Evolutionary conservation across 1,140 invertebrate genomes (phyloP).

Genomic region (Sweltsa coloradensis): DNA sequence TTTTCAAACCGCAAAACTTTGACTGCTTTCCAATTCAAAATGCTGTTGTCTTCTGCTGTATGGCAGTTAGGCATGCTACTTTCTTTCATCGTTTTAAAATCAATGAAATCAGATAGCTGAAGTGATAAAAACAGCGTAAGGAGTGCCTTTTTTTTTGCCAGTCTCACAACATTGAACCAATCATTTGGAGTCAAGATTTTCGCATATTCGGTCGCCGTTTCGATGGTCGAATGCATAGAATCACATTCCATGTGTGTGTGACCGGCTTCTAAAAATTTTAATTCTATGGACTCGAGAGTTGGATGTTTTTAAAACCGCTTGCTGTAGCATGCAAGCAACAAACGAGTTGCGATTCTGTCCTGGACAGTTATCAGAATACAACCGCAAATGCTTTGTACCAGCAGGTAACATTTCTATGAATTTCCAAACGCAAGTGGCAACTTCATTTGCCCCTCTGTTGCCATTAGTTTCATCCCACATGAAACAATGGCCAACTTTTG

Average conservation of each 20-base stretch:
- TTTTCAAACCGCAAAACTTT: neutral
- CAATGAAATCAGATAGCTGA: neutral
- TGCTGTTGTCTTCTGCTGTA: conserved; percentile 1
- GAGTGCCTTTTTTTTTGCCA: conserved; percentile 1
- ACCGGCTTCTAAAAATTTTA: conserved; percentile 16
- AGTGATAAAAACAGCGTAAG: neutral
- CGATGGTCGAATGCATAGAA: conserved; percentile 15
- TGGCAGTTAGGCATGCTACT: neutral
- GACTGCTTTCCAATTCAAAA: neutral
- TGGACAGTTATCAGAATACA: too few relatives aligned
- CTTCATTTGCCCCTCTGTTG: too few relatives aligned
- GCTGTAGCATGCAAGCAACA: too few relatives aligned
- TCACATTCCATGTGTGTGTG: conserved; percentile 20
- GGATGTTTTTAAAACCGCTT: too few relatives aligned
- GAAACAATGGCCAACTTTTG: too few relatives aligned
- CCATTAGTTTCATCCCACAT: too few relatives aligned
- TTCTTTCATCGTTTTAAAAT: neutral
- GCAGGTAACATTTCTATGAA: too few relatives aligned
- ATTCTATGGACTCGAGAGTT: conserved; percentile 14
- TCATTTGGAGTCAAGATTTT: neutral
- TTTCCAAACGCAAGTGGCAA: too few relatives aligned
- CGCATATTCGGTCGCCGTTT: conserved; percentile 10
- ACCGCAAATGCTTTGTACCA: too few relatives aligned
- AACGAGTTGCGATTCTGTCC: too few relatives aligned
- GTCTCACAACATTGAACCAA: neutral